Evolutionary conservation across 2,888 invertebrate genomes (phyloP), one percentile per base, ranked within the genome.

Genomic region (Dynastes tityus): DNA sequence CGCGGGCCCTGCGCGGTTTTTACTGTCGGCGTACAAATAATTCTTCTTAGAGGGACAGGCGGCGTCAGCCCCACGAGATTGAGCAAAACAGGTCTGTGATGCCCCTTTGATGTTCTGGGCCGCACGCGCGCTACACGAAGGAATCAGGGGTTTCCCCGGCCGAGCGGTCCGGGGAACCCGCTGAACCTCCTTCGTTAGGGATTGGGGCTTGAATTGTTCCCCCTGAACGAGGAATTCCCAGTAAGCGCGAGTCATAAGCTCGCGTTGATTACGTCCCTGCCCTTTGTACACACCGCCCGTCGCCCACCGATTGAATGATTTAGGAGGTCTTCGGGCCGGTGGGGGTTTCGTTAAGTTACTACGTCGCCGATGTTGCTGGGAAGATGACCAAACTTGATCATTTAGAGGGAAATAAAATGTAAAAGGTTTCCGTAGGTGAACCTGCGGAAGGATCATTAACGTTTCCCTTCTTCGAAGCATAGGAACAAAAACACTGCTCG

Each of bases 211-310:
- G 91, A 92, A 91, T 90, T 91, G 86, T 90, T 90, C 87, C 87
- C 86, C 88, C 87, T 88, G 87, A 91, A 91, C 91, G 90, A 91
- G 91, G 91, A 92, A 91, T 92, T 91, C 91, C 92, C 90, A 91
- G 92, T 92, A 92, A 91, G 91, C 90, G 90, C 90, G 90, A 91
- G 91, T 92, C 92, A 92, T 91, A 87, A 92, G 2, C 63, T 63
- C 29, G 32, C 63, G 63, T 63, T 63, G 29, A 92, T 91, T 92
- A 92, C 90, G 92, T 92, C 92, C 91, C 92, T 92, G 91, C 91
- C 90, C 90, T 92, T 92, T 92, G 92, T 92, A 91, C 92, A 92
- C 91, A 92, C 92, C 91, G 91, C 92, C 92, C 92, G 92, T 63
- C 63, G 32, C 63, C 92, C 91, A 92, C 92, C 91, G 92, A 92